Evolutionary conservation across 2,113 vertebrate species (phyloP).

Genomic region (Grammomys surdaster): DNA sequence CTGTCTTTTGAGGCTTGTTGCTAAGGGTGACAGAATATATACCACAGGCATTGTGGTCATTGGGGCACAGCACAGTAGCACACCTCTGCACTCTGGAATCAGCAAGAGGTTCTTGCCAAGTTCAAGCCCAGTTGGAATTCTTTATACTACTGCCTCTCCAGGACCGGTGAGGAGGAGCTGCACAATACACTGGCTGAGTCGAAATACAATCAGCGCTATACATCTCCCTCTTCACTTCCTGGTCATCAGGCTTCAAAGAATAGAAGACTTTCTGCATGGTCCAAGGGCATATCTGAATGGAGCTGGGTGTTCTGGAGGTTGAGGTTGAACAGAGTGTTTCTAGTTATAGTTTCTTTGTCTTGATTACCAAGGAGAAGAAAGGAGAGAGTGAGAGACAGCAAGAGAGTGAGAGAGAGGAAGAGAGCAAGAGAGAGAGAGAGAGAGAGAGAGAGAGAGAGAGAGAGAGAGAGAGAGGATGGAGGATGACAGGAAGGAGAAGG

Average conservation of each 20-base stretch:
- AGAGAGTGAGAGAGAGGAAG: not conserved
- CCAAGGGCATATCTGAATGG: not conserved
- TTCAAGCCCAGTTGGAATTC: not conserved
- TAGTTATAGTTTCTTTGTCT: not conserved
- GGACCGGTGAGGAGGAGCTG: not conserved
- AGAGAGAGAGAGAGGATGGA: too few relatives aligned
- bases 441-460: too few relatives aligned
- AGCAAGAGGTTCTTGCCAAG: not conserved
- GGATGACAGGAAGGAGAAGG: too few relatives aligned
- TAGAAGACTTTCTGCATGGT: not conserved
- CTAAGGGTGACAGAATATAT: not conserved
- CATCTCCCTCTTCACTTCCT: not conserved
- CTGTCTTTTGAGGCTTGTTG: conserved; percentile 44
- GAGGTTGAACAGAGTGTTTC: not conserved
- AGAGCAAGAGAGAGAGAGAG: too few relatives aligned
- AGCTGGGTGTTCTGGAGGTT: not conserved
- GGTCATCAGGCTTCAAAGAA: conserved; percentile 23
- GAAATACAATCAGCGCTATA: not conserved
- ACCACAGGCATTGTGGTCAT: not conserved
- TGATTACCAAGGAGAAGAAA: not conserved
- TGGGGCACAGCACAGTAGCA: not conserved
- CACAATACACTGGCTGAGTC: not conserved
- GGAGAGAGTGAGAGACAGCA: too few relatives aligned
- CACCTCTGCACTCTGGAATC: not conserved
- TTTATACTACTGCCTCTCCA: not conserved